Percentiles rank a stretch among this genome's conserved stretches.
phyloP scores from a whole-genome alignment of 1,140 invertebrate genomes.

The Trialeurodes vaporariorum region DNA sequence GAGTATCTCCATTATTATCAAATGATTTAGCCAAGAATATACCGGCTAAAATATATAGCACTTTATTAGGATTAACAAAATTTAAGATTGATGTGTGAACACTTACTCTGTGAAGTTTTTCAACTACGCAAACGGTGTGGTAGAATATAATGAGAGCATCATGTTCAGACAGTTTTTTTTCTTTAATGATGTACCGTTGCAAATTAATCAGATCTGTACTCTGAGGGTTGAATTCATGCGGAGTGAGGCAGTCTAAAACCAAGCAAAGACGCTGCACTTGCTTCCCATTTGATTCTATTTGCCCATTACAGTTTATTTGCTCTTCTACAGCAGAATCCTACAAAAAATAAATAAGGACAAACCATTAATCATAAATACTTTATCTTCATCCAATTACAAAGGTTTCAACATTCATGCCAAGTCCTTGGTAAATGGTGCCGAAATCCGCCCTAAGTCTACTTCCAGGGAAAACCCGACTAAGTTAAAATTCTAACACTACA shows the following conservation, averaged over 20 bases:
- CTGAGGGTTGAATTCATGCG: slow-evolving; percentile 59
- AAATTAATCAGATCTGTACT: slow-evolving; percentile 59
- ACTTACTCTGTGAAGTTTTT: slow-evolving; percentile 57
- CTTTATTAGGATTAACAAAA: too few relatives aligned
- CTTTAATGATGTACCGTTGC: slow-evolving; percentile 70
- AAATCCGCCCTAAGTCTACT: neutral
- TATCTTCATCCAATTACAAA: too few relatives aligned
- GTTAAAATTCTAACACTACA: too few relatives aligned
- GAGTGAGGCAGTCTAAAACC: slow-evolving; percentile 61
- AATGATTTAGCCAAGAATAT: too few relatives aligned
- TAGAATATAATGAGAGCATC: slow-evolving; percentile 66
- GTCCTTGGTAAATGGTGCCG: slow-evolving; percentile 8
- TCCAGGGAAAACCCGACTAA: neutral
- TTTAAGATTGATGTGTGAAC: neutral
- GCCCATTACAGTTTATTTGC: slow-evolving; percentile 38
- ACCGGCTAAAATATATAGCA: too few relatives aligned
- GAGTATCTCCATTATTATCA: too few relatives aligned
- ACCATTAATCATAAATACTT: too few relatives aligned
- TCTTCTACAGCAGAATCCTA: slow-evolving; percentile 61
- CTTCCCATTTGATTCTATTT: slow-evolving; percentile 47
- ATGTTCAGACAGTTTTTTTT: slow-evolving; percentile 63
- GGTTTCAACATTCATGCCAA: slow-evolving; percentile 6
- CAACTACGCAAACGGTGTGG: slow-evolving; percentile 61
- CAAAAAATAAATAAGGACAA: too few relatives aligned
- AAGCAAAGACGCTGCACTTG: slow-evolving; percentile 53